Base-by-base conservation (phyloP, 2,888 invertebrate genomes). In the Heliconius hortense region DNA sequence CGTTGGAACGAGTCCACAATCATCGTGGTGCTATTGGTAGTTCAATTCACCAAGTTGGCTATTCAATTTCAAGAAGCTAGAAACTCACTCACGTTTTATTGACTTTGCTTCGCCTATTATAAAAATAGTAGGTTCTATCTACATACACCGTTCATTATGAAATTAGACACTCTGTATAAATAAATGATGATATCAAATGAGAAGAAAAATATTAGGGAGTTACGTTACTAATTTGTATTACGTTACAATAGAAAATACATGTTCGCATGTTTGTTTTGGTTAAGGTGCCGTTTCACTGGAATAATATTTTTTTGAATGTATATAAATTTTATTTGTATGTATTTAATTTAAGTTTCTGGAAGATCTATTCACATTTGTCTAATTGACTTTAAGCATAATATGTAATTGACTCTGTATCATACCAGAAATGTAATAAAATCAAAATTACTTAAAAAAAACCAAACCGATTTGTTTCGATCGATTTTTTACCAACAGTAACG, bases 171-270 rank as follows among this genome's bases (percentile, higher is more conserved):
- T n/a, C 2, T 3, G 43, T 43, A 66, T 24, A 35, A 56, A 56
- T 31, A 56, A 56, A 69, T 69, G 5, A 56, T 24, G 56, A 69
- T 69, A 69, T 69, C 56, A 69, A 69, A 56, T 56, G 31, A 39
- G 39, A 62, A 60, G 62, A 62, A 71, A 62, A 64, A 72, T 75
- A 73, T 73, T 64, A 75, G 68, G 70, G 76, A 76, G 76, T 77
- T 63, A 72, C 64, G 21, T 74, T 77, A 79, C 66, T 74, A 53
- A 78, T 73, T 76, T 77, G 74, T 79, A 79, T 79, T 71, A 63
- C 26, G 72, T 81, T 80, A 73, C 79, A 74, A 68, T 31, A 64
- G 63, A 78, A 73, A 75, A 74, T 69, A 77, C 60, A 48, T 48
- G 59, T 64, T 78, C 43, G 53, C 26, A 63, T 48, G 59, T 72